Conservation (phyloP, 2,113 vertebrate species). For the Ahaetulla prasina region DNA sequence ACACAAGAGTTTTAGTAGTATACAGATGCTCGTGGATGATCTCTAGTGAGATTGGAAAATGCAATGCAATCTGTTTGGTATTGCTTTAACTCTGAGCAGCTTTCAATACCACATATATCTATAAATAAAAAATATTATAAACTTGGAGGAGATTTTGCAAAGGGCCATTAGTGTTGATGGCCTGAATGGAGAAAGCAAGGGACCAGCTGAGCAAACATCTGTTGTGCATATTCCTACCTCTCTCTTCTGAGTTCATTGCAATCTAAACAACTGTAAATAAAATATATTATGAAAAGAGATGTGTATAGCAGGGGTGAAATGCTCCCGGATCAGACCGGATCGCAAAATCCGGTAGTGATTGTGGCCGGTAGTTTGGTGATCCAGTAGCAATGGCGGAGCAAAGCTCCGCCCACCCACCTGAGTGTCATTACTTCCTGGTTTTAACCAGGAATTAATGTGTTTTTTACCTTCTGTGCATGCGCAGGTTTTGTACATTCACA, state of each 20-base stretch:
- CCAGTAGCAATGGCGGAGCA: no score
- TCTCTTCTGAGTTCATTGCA: neutral
- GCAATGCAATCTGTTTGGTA: neutral
- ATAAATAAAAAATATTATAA: neutral
- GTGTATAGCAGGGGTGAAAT: no score
- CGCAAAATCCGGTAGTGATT: no score
- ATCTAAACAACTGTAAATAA: neutral
- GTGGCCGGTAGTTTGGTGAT: no score
- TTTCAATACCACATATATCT: neutral
- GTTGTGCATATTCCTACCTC: neutral
- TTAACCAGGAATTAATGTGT: no score
- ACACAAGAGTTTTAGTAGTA: neutral
- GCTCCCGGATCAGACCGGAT: no score
- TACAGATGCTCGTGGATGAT: neutral
- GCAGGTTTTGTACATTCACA: no score
- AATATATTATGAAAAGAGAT: neutral
- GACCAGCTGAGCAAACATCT: neutral
- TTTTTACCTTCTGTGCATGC: no score
- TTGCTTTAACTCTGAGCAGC: neutral
- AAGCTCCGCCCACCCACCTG: no score
- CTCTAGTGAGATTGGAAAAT: neutral
- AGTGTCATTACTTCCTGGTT: no score
- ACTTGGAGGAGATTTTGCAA: neutral
- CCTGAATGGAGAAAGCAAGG: neutral
- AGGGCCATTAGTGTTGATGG: neutral